Evolutionary conservation across 2,113 vertebrate genomes (phyloP).

Genomic region (Smithornis capensis): DNA sequence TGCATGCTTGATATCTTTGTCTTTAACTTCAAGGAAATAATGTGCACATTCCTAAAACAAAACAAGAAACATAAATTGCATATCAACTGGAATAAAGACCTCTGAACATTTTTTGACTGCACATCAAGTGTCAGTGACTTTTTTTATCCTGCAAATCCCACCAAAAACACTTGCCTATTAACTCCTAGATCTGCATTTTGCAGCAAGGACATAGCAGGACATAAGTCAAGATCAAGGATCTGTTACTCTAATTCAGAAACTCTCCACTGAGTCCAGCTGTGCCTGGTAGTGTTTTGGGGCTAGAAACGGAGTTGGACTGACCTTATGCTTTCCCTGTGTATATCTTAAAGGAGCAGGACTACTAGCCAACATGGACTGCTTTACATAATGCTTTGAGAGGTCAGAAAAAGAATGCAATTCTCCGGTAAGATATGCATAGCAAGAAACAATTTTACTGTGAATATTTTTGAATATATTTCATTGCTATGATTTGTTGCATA

Average conservation of each 20-base stretch:
- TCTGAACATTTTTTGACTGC: neutral
- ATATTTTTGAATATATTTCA: neutral
- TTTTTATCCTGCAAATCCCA: neutral
- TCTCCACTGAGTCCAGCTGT: neutral
- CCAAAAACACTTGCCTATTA: neutral
- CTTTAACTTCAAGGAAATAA: constrained; percentile 98
- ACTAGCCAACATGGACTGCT: neutral
- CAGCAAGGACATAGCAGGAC: neutral
- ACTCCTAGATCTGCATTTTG: neutral
- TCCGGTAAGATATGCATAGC: neutral
- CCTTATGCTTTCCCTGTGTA: neutral
- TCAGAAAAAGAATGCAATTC: neutral
- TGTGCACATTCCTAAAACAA: constrained; percentile 91
- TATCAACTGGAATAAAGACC: neutral
- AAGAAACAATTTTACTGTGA: neutral
- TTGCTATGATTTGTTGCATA: neutral
- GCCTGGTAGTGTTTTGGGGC: neutral
- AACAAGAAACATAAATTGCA: neutral
- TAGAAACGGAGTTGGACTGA: neutral
- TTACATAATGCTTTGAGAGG: neutral
- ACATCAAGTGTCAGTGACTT: neutral
- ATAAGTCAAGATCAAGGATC: neutral
- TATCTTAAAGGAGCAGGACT: neutral
- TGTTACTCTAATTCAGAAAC: neutral
- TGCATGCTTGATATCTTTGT: constrained; percentile 98